Evolutionary conservation across 1,140 invertebrate species (phyloP).

Genomic region (Colletes latitarsis): DNA sequence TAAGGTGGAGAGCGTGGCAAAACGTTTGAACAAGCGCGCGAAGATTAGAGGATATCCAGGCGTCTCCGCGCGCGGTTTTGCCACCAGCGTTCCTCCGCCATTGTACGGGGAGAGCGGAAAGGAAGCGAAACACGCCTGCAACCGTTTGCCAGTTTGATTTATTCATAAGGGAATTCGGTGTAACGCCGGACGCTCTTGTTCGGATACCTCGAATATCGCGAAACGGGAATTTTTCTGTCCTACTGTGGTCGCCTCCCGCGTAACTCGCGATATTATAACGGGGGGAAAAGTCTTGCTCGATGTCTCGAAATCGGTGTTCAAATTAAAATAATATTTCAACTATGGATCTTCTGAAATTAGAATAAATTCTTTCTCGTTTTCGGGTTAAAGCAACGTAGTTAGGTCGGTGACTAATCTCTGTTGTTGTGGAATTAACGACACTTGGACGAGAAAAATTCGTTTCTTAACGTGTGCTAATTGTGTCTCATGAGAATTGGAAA

Average conservation of each 20-base stretch:
- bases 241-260: too few species aligned
- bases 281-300: too few species aligned
- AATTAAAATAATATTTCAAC: too few species aligned
- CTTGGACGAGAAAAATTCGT: background rate
- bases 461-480: background rate
- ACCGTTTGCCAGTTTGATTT: background rate
- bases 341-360: too few species aligned
- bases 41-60: conserved; percentile 27
- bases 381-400: too few species aligned
- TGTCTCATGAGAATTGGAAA: background rate
- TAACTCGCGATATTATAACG: too few species aligned
- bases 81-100: background rate
- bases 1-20: conserved; percentile 16
- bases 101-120: background rate
- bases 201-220: background rate
- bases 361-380: too few species aligned
- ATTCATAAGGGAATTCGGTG: background rate
- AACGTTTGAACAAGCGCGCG: conserved; percentile 15
- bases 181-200: too few species aligned
- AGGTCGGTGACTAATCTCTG: too few species aligned
- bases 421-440: background rate
- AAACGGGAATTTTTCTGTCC: too few species aligned
- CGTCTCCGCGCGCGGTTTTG: conserved; percentile 1
- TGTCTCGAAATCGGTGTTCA: too few species aligned
- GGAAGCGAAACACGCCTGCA: background rate